These are phyloP conservation scores for Silurus aristotelis DNA, from an alignment of 2,797 vertebrate species.

Conservation along the genomic window DNA sequence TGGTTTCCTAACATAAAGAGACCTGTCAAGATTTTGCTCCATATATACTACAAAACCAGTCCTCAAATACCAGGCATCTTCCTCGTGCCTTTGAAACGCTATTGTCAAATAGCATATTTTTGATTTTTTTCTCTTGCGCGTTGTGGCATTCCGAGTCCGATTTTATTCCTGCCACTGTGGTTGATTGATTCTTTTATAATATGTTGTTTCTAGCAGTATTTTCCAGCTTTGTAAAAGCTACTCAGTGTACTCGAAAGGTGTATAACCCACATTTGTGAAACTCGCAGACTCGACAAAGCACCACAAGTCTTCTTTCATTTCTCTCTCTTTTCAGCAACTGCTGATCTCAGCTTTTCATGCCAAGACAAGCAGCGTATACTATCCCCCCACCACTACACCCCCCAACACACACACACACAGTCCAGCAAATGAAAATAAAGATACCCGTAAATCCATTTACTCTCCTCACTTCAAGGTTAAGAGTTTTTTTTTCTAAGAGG, in stretches of 20 bases:
- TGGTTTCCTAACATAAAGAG: conserved; percentile 29
- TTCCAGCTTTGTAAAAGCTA: conserved; percentile 19
- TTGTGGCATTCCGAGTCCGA: neutral
- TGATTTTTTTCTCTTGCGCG: neutral
- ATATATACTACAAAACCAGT: neutral
- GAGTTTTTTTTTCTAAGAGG: conserved; percentile 18
- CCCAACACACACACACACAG: neutral
- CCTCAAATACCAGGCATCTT: neutral
- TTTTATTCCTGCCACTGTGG: neutral
- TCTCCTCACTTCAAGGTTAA: conserved; percentile 29
- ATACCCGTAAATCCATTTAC: conserved; percentile 8
- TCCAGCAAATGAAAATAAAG: conserved; percentile 1
- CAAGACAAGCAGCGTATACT: neutral
- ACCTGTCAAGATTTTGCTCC: neutral
- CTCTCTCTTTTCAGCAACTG: conserved; percentile 7
- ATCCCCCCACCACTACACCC: neutral
- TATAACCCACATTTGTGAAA: conserved; percentile 22
- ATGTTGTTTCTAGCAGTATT: conserved; percentile 23
- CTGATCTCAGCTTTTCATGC: conserved; percentile 28
- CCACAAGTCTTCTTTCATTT: conserved; percentile 17
- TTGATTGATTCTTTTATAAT: conserved; percentile 15
- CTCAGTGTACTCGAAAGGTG: conserved; percentile 3
- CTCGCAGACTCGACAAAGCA: conserved; percentile 7
- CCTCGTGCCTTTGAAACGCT: neutral
- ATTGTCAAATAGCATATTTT: conserved; percentile 1